Base-by-base conservation (phyloP, 2,888 invertebrate species). In the Schrankia costaestrigalis region DNA sequence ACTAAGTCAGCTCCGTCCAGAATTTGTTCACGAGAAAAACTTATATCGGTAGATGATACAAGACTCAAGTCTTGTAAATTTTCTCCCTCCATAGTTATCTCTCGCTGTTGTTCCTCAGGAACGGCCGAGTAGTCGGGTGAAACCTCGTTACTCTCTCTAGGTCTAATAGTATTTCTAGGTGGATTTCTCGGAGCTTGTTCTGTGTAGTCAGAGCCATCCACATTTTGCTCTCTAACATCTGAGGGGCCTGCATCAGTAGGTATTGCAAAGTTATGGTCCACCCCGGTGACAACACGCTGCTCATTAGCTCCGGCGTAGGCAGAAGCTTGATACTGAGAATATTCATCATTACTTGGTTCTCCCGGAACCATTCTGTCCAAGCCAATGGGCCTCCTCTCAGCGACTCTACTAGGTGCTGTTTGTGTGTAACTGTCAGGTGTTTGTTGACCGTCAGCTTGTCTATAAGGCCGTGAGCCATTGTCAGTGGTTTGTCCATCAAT, bases 341-440 rank as follows among this genome's bases (percentile, higher is more conserved):
- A 87, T 24, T 79, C 80, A 41, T 71, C 78, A 26, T 89, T 87
- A 56, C 90, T 90, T 0, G 90, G 89, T 62, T 91, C 91, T 0
- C 91, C 91, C 0, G 91, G 91, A 8, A 91, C 89, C 90, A 91
- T 90, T 30, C 92, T 81, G 35, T 89, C 90, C 8, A 91, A 68
- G 1, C 90, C 91, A 22, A 89, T 79, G 0, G 90, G 90, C 15
- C 90, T 79, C 29, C 83, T 65, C 17, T 85, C 86, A 6, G 63
- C 39, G 8, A 52, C 69, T 34, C 76, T 64, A 5, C 34, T 54
- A 1, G 71, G 28, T 3, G 70, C 48, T 1, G 70, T 60, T 31
- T 79, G 80, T n/a, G 69, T 49, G 39, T 78, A 82, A 41, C 53
- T 72, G 42, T 78, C 81, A 3, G 73, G 63, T 1, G 69, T 78